Percentiles rank a stretch among this genome's conserved stretches.
phyloP scores from a whole-genome alignment of 2,888 invertebrate species.

The Cremastinae sp. region DNA sequence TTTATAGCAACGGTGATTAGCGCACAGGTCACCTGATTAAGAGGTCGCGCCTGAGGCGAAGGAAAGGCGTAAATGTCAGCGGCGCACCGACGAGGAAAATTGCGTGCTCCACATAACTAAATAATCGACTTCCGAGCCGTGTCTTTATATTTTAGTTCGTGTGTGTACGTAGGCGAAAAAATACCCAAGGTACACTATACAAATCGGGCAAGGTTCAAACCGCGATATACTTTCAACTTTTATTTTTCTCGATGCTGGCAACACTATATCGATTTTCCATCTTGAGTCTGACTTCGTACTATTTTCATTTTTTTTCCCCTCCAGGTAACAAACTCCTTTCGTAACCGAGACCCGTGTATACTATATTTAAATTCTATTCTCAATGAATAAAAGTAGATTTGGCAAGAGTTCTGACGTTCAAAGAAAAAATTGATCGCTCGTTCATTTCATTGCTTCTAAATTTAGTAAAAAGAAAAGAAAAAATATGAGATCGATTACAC shows the following conservation, averaged over 20 bases:
- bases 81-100: constrained; percentile 12
- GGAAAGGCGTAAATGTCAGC: constrained; percentile 28
- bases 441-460: too few species aligned
- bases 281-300: neutral
- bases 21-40: constrained; percentile 51
- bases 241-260: constrained; percentile 41
- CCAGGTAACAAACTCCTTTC: too few species aligned
- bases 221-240: constrained; percentile 37
- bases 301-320: too few species aligned
- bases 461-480: too few species aligned
- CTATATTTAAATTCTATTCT: too few species aligned
- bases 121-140: neutral
- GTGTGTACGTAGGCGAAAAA: neutral
- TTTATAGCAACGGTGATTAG: neutral
- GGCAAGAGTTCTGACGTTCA: too few species aligned
- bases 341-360: too few species aligned
- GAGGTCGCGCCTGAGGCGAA: constrained; percentile 36
- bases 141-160: constrained; percentile 8
- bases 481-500: too few species aligned
- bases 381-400: too few species aligned
- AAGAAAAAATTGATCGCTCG: too few species aligned
- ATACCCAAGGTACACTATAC: constrained; percentile 8
- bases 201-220: constrained; percentile 15
- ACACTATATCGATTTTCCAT: constrained; percentile 25
- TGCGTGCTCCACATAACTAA: neutral